Conservation (phyloP, 1,140 invertebrate genomes). For the Zaprionus lachaisei region DNA sequence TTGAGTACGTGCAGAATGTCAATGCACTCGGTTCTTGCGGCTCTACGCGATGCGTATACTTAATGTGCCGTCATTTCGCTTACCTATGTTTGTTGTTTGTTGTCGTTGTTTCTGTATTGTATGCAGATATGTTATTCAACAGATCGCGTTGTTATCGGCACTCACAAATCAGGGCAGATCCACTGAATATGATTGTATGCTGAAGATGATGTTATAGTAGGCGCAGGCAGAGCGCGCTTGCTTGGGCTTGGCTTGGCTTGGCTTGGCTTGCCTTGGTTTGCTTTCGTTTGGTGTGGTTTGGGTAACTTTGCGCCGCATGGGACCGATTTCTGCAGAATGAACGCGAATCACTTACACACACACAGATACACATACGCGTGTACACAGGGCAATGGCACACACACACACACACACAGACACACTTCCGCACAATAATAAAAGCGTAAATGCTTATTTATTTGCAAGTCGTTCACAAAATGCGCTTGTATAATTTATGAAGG, state of each 20-base stretch:
- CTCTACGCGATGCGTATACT: conserved; percentile 1
- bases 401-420: conserved; percentile 22
- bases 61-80: conserved; percentile 1
- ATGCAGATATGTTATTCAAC: conserved; percentile 34
- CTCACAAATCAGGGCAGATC: conserved; percentile 64
- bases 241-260: conserved; percentile 8
- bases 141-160: conserved; percentile 51
- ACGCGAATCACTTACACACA: conserved; percentile 27
- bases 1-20: not conserved
- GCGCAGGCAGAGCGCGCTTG: conserved; percentile 20
- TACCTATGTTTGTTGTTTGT: conserved; percentile 8
- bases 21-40: not conserved
- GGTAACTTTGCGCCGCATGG: conserved; percentile 71
- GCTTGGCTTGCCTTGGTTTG: conserved; percentile 41
- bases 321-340: conserved; percentile 70
- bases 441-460: conserved; percentile 82
- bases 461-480: conserved; percentile 78
- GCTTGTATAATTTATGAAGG: conserved; percentile 81
- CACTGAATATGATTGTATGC: conserved; percentile 32
- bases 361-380: conserved; percentile 8
- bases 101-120: conserved; percentile 12
- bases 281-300: conserved; percentile 48
- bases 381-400: conserved; percentile 24
- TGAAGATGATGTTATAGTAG: conserved; percentile 59
- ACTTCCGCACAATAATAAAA: conserved; percentile 75